Evolutionary conservation across 2,888 invertebrate species (phyloP), one percentile per base, ranked within the genome.

Genomic region (Ligdia adustata): DNA sequence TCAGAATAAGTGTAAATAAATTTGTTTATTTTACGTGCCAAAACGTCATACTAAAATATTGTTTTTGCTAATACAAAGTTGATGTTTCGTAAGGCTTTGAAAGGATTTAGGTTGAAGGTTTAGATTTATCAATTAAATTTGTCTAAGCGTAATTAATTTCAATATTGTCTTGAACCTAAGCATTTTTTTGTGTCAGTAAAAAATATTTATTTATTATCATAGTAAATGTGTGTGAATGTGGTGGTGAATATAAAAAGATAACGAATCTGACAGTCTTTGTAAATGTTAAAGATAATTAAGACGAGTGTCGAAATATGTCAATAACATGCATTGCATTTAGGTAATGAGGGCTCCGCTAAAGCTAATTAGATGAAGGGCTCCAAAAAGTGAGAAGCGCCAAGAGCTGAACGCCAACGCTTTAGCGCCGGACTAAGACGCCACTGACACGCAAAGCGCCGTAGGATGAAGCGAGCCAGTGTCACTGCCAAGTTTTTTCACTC

Each of bases 401-500:
- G 7, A 22, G 26, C 9, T 35, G 34, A 32, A 53, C 52, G 59
- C 56, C 60, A 69, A 72, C 74, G 75, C 69, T 38, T 70, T 52
- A 51, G 52, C 54, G 57, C 57, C 50, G 39, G 49, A 38, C 52
- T 24, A 16, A 62, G 56, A 71, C 72, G 70, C 78, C 76, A 76
- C 69, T 67, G 70, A 61, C 70, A 70, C 62, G 58, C 57, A 57
- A 65, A 77, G 81, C 81, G 83, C 81, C 79, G 73, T 69, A 63
- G 66, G 61, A 72, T 67, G 73, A 72, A 79, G 75, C 67, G 68
- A 75, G 70, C 60, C 56, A 18, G 64, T 22, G 5, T 11, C 9
- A 13, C 53, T 87, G 88, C 87, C 89, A 88, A 88, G 75, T 76
- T 81, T 84, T 80, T 79, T 77, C 71, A 70, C 60, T 62, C 69